These are phyloP conservation scores for Heterotilapia buettikoferi DNA, from an alignment of 2,113 vertebrate genomes.

Conservation along the genomic window DNA sequence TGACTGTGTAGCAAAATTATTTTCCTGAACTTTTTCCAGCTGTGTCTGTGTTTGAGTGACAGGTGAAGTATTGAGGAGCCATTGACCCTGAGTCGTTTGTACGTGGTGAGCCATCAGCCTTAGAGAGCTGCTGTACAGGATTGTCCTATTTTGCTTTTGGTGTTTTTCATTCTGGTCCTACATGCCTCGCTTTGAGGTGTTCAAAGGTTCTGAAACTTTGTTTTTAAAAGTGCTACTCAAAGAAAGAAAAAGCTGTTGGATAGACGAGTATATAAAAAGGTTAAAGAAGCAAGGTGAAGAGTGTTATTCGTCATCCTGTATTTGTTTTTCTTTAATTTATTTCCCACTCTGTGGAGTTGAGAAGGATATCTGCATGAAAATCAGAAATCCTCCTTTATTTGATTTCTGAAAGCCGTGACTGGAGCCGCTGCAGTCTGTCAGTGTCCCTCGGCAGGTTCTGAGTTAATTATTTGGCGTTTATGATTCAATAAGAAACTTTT, in stretches of 20 bases:
- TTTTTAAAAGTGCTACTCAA: not conserved
- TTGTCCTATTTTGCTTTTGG: not conserved
- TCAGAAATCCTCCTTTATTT: not conserved
- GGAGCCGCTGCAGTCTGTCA: not conserved
- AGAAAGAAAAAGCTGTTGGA: not conserved
- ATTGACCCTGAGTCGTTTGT: slow-evolving; percentile 15
- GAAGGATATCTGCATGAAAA: not conserved
- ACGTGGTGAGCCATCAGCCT: not conserved
- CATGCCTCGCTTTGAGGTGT: not conserved
- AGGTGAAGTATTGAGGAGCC: not conserved
- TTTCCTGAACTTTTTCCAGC: not conserved
- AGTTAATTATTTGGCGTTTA: not conserved
- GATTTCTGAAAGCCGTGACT: not conserved
- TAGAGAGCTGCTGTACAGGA: not conserved
- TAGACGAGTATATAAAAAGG: not conserved
- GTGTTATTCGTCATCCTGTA: not conserved
- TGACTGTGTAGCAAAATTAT: not conserved
- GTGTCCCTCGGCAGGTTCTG: not conserved
- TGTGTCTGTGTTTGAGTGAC: not conserved
- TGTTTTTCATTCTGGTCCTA: not conserved
- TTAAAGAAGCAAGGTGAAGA: not conserved
- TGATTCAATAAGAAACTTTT: not conserved
- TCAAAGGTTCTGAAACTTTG: not conserved
- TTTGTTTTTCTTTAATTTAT: not conserved
- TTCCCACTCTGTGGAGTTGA: not conserved